Conservation (phyloP, 2,888 invertebrate genomes). For the Rhaphigaster nebulosa region DNA sequence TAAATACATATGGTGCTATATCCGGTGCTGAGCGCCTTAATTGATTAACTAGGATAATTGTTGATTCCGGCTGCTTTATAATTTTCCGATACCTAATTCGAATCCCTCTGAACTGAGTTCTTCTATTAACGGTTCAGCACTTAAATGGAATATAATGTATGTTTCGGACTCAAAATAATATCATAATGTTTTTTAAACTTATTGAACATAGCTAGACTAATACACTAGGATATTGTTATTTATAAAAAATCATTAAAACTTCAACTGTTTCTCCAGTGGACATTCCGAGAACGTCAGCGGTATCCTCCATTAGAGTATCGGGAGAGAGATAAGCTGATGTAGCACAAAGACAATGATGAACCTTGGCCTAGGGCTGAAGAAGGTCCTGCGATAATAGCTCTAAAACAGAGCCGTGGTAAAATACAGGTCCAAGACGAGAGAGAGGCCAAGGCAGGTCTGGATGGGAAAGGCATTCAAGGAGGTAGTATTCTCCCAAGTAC, state of each 20-base stretch:
- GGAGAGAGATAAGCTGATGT: not conserved
- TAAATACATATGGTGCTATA: too few relatives aligned
- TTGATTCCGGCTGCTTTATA: too few relatives aligned
- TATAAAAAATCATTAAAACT: not conserved
- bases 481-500: not conserved
- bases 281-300: not conserved
- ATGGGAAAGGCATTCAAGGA: not conserved
- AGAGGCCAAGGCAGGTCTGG: not conserved
- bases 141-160: not conserved
- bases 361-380: not conserved
- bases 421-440: not conserved
- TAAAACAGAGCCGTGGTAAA: not conserved
- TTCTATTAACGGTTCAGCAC: too few relatives aligned
- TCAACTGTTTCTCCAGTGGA: not conserved
- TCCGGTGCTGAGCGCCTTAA: too few relatives aligned
- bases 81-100: too few relatives aligned
- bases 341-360: not conserved
- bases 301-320: not conserved
- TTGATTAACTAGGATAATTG: too few relatives aligned
- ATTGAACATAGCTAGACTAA: too few relatives aligned
- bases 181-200: too few relatives aligned
- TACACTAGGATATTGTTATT: too few relatives aligned
- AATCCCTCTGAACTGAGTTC: too few relatives aligned
- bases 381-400: not conserved
- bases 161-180: too few relatives aligned